Evolutionary conservation across 1,140 invertebrate species (phyloP).

Genomic region (Tetragnatha versicolor): DNA sequence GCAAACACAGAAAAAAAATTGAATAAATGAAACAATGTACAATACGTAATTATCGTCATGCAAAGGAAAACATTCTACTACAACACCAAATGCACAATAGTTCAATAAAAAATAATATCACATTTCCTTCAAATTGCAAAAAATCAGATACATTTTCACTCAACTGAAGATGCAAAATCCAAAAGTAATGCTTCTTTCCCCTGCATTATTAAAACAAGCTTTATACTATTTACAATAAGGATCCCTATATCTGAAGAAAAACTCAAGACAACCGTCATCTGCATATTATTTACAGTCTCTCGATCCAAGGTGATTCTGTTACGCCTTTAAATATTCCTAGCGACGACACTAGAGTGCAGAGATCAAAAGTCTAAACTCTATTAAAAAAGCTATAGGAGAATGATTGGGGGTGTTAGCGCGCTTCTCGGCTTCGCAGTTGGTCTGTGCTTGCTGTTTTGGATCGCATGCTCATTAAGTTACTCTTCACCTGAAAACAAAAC

Average conservation of each 20-base stretch:
- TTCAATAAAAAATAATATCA: constrained; percentile 54
- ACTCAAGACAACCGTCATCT: constrained; percentile 1
- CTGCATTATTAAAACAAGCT: constrained; percentile 34
- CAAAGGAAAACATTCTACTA: constrained; percentile 28
- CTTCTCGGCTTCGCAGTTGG: constrained; percentile 55
- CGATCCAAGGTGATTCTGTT: constrained; percentile 24
- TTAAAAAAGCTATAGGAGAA: constrained; percentile 42
- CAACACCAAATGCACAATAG: constrained; percentile 47
- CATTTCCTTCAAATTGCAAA: constrained; percentile 47
- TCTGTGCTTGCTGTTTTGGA: constrained; percentile 55
- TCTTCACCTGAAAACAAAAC: constrained; percentile 42
- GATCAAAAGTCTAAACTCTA: constrained; percentile 55
- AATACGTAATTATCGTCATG: constrained; percentile 24
- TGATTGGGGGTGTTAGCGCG: constrained; percentile 25
- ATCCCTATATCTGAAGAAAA: background rate
- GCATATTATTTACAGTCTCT: constrained; percentile 28
- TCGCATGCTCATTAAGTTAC: constrained; percentile 57
- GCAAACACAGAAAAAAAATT: constrained; percentile 3
- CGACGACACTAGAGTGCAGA: constrained; percentile 49
- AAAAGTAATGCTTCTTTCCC: constrained; percentile 8
- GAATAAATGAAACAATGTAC: constrained; percentile 33
- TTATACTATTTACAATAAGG: constrained; percentile 29
- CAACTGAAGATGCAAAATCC: constrained; percentile 15
- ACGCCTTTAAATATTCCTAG: constrained; percentile 28
- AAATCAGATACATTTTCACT: constrained; percentile 14